phyloP scores from a whole-genome alignment of 2,888 invertebrate genomes.

The Gnatocerus cornutus region DNA sequence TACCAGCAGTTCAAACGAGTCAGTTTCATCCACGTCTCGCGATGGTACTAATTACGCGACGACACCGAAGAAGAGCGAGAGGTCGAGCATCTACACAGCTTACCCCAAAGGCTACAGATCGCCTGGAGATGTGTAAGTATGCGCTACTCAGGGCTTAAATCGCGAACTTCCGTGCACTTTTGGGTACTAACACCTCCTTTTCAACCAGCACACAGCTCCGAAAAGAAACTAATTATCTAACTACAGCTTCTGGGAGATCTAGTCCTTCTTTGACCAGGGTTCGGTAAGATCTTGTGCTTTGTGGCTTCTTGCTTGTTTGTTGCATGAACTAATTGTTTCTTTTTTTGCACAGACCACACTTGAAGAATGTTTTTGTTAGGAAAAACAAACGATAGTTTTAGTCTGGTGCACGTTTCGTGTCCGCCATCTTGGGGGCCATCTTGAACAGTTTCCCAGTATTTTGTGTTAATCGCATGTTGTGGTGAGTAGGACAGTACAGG shows the following conservation, averaged over 20 bases:
- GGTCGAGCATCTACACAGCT: slow-evolving; percentile 72
- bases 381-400: slow-evolving; percentile 26
- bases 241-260: slow-evolving; percentile 66
- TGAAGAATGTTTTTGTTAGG: slow-evolving; percentile 31
- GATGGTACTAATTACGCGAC: slow-evolving; percentile 69
- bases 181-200: slow-evolving; percentile 45
- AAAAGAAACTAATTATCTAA: slow-evolving; percentile 65
- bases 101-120: slow-evolving; percentile 72
- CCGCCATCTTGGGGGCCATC: background rate
- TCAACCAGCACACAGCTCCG: slow-evolving; percentile 61
- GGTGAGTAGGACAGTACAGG: slow-evolving; percentile 1
- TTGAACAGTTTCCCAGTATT: slow-evolving; percentile 4
- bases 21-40: slow-evolving; percentile 82
- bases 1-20: slow-evolving; percentile 90
- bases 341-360: slow-evolving; percentile 38
- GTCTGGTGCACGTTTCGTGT: slow-evolving; percentile 2
- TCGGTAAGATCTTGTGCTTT: slow-evolving; percentile 59
- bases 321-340: slow-evolving; percentile 32
- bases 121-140: slow-evolving; percentile 72
- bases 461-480: slow-evolving; percentile 23
- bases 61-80: slow-evolving; percentile 75
- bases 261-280: slow-evolving; percentile 65
- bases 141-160: background rate
- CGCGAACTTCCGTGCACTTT: slow-evolving; percentile 7
- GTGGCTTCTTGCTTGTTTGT: slow-evolving; percentile 34